Conservation (phyloP, 2,113 vertebrate species). For the Macrotis lagotis region DNA sequence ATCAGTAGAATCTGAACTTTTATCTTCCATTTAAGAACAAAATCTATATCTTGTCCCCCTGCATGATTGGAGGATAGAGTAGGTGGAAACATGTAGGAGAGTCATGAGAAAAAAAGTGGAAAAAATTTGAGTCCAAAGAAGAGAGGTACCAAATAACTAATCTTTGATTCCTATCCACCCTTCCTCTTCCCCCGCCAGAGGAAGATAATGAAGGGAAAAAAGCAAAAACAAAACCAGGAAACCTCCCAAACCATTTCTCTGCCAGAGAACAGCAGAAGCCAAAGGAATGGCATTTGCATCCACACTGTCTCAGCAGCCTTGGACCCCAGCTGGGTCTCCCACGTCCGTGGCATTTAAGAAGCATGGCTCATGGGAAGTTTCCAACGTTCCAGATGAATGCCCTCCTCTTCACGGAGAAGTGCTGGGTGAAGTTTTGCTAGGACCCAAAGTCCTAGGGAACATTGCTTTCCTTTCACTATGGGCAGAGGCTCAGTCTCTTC, state of each 20-base stretch:
- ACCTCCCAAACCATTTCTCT: constrained; percentile 43
- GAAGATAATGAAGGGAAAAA: constrained; percentile 47
- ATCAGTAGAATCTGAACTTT: constrained; percentile 47
- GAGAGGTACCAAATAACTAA: background rate
- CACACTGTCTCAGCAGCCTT: constrained; percentile 40
- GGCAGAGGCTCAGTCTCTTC: background rate
- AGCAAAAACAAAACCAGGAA: constrained; percentile 49
- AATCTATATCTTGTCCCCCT: constrained; percentile 55
- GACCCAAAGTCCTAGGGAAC: background rate
- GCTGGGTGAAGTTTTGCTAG: background rate
- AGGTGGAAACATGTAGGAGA: constrained; percentile 61
- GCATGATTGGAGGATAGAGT: constrained; percentile 47
- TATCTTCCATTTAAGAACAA: constrained; percentile 42
- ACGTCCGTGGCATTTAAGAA: constrained; percentile 55
- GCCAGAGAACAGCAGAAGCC: constrained; percentile 45
- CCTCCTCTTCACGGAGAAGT: constrained; percentile 3
- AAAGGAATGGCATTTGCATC: constrained; percentile 64
- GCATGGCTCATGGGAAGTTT: constrained; percentile 39
- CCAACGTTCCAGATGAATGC: constrained; percentile 42
- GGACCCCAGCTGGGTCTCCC: constrained; percentile 63
- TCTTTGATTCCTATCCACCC: background rate
- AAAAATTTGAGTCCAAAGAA: constrained; percentile 13
- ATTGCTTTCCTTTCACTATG: no score
- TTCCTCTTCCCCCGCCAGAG: background rate
- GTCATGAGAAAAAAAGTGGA: constrained; percentile 38